A percentile compares a stretch with the other conserved stretches of the same genome.
Evolutionary conservation across 2,797 vertebrate species (phyloP).

Genomic region (Onychomys torridus): DNA sequence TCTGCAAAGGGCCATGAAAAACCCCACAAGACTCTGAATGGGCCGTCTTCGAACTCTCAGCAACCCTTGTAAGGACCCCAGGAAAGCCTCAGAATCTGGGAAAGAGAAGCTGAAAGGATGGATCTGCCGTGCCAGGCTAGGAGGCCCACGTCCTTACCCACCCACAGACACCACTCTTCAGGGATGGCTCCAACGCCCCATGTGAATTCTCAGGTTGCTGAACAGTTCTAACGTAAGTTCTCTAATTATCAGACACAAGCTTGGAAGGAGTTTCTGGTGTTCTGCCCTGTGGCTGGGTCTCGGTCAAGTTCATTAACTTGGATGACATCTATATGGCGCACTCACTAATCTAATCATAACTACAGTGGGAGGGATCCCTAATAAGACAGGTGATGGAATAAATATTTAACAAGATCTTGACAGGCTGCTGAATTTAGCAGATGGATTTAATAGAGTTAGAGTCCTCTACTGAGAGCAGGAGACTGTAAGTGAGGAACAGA

Average conservation of each 20-base stretch:
- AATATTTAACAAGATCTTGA: constrained; percentile 65
- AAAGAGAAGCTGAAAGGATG: not conserved
- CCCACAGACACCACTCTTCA: not conserved
- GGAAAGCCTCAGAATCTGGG: not conserved
- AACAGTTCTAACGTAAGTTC: constrained; percentile 6
- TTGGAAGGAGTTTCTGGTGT: not conserved
- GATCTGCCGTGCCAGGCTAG: accelerated
- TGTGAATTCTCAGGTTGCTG: not conserved
- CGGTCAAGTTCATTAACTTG: constrained; percentile 26
- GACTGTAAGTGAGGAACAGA: not conserved
- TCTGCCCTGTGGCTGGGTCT: constrained; percentile 44
- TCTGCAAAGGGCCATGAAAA: constrained; percentile 85
- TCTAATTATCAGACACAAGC: not conserved
- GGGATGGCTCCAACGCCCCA: not conserved
- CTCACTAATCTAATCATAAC: constrained; percentile 59
- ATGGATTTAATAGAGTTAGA: constrained; percentile 31
- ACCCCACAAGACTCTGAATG: not conserved
- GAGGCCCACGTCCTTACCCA: not conserved
- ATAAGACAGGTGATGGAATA: constrained; percentile 27
- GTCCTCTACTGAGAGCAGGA: constrained; percentile 21
- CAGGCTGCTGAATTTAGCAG: constrained; percentile 52
- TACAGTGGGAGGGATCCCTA: constrained; percentile 26
- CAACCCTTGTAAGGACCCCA: not conserved
- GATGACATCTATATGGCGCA: constrained; percentile 35
- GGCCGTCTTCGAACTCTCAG: not conserved